Conservation (phyloP, 2,797 vertebrate species). For the Enteromius treurensis region DNA sequence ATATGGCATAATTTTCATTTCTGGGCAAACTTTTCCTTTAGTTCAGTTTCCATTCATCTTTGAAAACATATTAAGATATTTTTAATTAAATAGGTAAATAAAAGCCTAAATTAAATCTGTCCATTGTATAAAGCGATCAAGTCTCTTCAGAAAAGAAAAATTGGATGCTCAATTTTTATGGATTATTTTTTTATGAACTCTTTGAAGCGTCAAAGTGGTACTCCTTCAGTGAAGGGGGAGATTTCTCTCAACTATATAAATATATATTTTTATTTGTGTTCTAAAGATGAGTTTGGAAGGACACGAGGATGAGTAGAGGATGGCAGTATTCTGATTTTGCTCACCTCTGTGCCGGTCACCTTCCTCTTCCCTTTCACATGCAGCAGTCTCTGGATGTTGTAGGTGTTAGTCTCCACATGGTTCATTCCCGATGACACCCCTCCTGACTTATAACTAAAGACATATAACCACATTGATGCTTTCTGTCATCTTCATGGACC, state of each 20-base stretch:
- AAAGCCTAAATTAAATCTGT: neutral
- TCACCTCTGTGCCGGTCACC: slow-evolving; percentile 83
- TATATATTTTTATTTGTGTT: neutral
- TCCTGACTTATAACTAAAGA: slow-evolving; percentile 85
- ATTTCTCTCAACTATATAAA: neutral
- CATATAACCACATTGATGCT: neutral
- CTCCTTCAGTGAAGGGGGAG: neutral
- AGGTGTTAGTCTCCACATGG: slow-evolving; percentile 85
- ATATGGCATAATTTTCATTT: too few species aligned
- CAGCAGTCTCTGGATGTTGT: slow-evolving; percentile 82
- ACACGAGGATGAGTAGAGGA: neutral
- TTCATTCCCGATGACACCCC: slow-evolving; percentile 87
- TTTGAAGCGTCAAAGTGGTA: neutral
- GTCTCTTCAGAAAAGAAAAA: neutral
- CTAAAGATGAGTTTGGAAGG: neutral
- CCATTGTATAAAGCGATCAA: neutral
- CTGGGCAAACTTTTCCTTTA: too few species aligned
- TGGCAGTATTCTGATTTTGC: neutral
- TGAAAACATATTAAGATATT: too few species aligned
- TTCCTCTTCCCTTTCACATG: slow-evolving; percentile 88
- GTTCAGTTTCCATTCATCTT: too few species aligned
- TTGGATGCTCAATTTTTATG: neutral
- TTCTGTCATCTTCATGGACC: neutral
- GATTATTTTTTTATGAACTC: neutral
- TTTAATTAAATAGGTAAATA: neutral